Conservation (phyloP, 2,888 invertebrate species). For the Hofmannophila pseudospretella region DNA sequence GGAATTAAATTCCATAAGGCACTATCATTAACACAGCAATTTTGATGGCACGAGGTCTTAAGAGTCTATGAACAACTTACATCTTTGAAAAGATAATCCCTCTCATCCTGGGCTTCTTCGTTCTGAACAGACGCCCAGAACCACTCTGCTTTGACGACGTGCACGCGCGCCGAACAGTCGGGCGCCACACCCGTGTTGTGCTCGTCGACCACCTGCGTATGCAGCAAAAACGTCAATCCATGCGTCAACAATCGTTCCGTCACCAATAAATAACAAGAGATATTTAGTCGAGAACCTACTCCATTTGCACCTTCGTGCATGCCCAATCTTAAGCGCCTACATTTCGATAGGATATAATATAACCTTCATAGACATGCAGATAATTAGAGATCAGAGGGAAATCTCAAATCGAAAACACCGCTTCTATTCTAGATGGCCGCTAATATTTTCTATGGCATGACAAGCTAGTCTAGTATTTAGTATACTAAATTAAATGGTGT, state of each 20-base stretch:
- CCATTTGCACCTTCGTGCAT: constrained; percentile 25
- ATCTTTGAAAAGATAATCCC: constrained; percentile 91
- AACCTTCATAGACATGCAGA: constrained; percentile 14
- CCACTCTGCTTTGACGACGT: constrained; percentile 95
- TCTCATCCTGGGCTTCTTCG: constrained; percentile 94
- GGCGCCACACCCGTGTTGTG: constrained; percentile 83
- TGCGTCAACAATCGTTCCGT: background rate
- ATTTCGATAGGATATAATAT: constrained; percentile 25
- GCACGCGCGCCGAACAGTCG: constrained; percentile 83
- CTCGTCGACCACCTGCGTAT: constrained; percentile 89
- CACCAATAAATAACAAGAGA: too few relatives aligned
- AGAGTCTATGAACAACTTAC: constrained; percentile 81
- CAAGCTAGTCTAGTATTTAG: constrained; percentile 59
- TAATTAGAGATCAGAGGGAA: constrained; percentile 24
- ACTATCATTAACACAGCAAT: too few relatives aligned
- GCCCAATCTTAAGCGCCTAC: constrained; percentile 36
- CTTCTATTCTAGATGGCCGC: constrained; percentile 19
- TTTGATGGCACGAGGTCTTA: too few relatives aligned
- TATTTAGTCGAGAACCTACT: background rate
- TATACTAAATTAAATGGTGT: constrained; percentile 75
- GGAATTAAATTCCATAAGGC: too few relatives aligned
- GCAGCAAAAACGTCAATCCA: background rate
- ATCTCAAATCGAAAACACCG: constrained; percentile 10
- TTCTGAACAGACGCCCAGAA: constrained; percentile 99
- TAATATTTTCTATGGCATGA: constrained; percentile 40